Base-by-base conservation (phyloP, 2,888 invertebrate genomes). In the Rhamphomyia laevipes region DNA sequence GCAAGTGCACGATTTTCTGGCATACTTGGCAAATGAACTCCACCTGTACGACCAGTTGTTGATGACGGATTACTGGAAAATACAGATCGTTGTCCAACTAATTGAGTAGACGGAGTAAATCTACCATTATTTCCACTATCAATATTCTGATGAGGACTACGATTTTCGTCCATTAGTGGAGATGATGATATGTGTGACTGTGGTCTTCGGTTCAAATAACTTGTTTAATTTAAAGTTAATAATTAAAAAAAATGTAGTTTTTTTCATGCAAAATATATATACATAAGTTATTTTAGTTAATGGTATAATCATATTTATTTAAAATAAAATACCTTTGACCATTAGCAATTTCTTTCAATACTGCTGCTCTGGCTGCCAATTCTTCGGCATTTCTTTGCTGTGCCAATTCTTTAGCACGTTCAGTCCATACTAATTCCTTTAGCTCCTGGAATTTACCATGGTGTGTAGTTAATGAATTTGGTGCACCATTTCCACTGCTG, bases 341-440 rank as follows among this genome's bases (percentile, higher is more conserved):
- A 51, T 76, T 74, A 1, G 77, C 74, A 42, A 79, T 72, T 50
- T 84, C 82, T 60, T 81, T 82, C 1, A 83, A 67, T 2, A 73
- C 74, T 0, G 77, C 73, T 4, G 75, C 73, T 43, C 78, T 67
- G 10, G 82, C 84, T 50, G 81, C 82, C 51, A 81, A 76, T 63
- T 86, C 85, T 56, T 87, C 86, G 0, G 78, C 78, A 53, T 81
- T 77, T 55, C 84, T 76, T 65, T 86, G 85, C 64, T 85, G 77
- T 60, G 84, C 81, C 52, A 86, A 70, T 61, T 88, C 87, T 42
- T 83, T 77, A 1, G 84, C 81, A 43, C 86, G 76, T 62, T 89
- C 88, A 30, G 81, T 82, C 46, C 82, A 76, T 58, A 88, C 83
- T 56, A 89, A 64, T 60, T 88, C 86, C 74, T 86, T 88, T 47